phyloP scores from a whole-genome alignment of 2,797 vertebrate genomes.

The Gymnopithys bicolor region DNA sequence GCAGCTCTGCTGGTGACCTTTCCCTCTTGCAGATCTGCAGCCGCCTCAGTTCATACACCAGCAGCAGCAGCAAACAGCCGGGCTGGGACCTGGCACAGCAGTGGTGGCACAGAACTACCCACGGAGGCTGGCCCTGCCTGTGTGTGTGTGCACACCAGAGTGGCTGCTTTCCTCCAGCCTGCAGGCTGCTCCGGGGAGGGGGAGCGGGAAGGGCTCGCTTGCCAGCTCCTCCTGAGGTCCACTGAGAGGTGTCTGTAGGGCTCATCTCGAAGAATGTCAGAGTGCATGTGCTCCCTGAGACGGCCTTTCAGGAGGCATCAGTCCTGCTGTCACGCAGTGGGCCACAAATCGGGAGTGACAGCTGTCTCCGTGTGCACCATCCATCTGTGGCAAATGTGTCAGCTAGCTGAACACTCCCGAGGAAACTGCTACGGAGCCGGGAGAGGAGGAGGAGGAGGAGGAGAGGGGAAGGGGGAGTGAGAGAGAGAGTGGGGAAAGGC shows the following conservation, averaged over 20 bases:
- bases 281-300: constrained; percentile 82
- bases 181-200: constrained; percentile 74
- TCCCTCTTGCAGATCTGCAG: constrained; percentile 29
- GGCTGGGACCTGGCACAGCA: constrained; percentile 30
- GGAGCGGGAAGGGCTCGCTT: constrained; percentile 66
- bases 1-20: constrained; percentile 40
- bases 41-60: neutral
- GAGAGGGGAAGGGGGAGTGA: neutral
- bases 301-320: constrained; percentile 86
- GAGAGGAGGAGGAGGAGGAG: constrained; percentile 24
- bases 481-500: neutral
- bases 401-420: constrained; percentile 80
- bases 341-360: constrained; percentile 87
- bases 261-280: constrained; percentile 86
- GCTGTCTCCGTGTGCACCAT: constrained; percentile 85
- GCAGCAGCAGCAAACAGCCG: constrained; percentile 57
- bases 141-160: constrained; percentile 13
- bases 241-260: constrained; percentile 77
- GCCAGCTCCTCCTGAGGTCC: constrained; percentile 80
- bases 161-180: constrained; percentile 71
- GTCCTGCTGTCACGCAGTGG: constrained; percentile 81
- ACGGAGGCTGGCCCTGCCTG: neutral
- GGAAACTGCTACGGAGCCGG: constrained; percentile 64
- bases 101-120: constrained; percentile 23
- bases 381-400: constrained; percentile 92